Base-by-base conservation (phyloP, 2,888 invertebrate species). In the Pocota personata region DNA sequence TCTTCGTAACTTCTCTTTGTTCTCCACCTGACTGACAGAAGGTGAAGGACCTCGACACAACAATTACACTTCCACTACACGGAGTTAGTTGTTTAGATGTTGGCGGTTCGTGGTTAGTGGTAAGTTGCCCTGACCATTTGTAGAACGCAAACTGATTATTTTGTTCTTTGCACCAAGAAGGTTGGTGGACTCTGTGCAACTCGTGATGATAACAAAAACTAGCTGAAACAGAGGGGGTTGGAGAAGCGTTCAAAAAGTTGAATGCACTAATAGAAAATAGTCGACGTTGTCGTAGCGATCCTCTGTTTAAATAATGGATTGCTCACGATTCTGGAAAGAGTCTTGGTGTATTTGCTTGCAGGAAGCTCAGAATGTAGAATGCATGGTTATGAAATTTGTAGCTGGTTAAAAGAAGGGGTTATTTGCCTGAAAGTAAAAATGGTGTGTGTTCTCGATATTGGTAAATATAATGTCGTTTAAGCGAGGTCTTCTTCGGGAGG, bases 1-100 rank as follows among this genome's bases (percentile, higher is more conserved):
- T 8, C 40, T 58, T 84, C 52, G 7, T 73, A 37, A 35, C 67
- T 71, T 75, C 43, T 57, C 72, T 86, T 86, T 86, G 82, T 86
- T 86, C 86, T 82, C 55, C 86, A 86, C 86, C 86, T 86, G 86
- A 86, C 86, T 86, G 76, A 77, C 66, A 76, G 72, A 86, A 86
- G 86, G 86, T 86, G 66, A 86, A 86, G 86, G 86, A 86, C 82
- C 86, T 82, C 72, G 58, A 72, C 69, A 77, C 79, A 73, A 64
- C 64, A 64, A 79, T 79, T 79, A 79, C 24, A 37, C 52, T 78
- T 60, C 60, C 40, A 79, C 67, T 73, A 50, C 82, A 52, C 50
- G 30, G 32, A 69, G 69, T 66, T 72, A 50, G 83, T 19, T 80
- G 46, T 66, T 52, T 71, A 50, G 69, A 50, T 46, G 52, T 40